Evolutionary conservation across 1,140 invertebrate species (phyloP), one percentile per base, ranked within the genome.

Genomic region (Aphelenchoides fujianensis): DNA sequence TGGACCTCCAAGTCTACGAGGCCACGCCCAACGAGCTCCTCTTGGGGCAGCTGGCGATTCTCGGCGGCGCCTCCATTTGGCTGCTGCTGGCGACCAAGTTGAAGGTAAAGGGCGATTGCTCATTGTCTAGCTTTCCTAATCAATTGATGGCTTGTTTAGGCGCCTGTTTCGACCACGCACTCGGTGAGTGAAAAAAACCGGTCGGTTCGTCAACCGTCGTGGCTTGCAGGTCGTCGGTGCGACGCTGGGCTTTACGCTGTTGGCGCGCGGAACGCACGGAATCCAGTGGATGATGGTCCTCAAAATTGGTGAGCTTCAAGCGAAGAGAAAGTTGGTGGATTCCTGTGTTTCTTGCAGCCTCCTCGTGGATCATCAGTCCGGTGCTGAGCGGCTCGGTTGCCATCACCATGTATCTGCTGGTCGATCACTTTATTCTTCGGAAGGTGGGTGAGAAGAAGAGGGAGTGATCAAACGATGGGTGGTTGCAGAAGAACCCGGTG

Each of bases 361-460:
- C 89, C 16, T 97, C 95, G 0, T 98, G 95, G 95, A 95, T 98
- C 83, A 89, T 95, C 19, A 95, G 93, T 37, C 95, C 95, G 5
- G 85, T 95, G 28, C 85, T 97, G 68, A 95, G 93, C 74, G 95
- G 95, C 2, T 74, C 91, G 0, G 90, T 95, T 52, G 97, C 94
- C n/a, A 89, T 90, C 32, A 52, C 88, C 48, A 88, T 97, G 3
- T 96, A 90, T 84, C 88, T 90, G 84, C 81, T 91, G 36, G 91
- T 97, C 64, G 89, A 90, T 72, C 88, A 88, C 73, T 90, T 90
- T 77, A 92, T 98, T 71, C 86, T 97, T 16, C 88, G 88, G 32
- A 89, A 91, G 57, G 86, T 87, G 79, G n/a, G n/a, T n/a, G n/a
- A n/a, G 79, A 12, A 48, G 12, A 48, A 48, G 12, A 23, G 30